Evolutionary conservation across 2,888 invertebrate genomes (phyloP), one percentile per base, ranked within the genome.

Genomic region (Beris morrisii): DNA sequence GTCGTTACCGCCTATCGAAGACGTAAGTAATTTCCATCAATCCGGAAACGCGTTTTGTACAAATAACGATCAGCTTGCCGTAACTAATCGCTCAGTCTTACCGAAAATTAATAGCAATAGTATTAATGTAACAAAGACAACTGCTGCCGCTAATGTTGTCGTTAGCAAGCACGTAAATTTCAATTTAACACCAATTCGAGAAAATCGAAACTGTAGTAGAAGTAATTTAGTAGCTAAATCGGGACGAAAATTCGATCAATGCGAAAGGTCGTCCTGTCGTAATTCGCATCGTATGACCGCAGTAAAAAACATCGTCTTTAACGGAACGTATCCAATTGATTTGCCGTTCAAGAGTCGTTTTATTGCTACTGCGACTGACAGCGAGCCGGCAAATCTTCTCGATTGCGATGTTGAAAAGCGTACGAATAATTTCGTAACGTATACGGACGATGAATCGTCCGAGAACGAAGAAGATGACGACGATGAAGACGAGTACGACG

Each of bases 301-400:
- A 9, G n/a, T 65, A 6, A 77, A 77, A 68, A 74, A 75, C 58
- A 84, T 93, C 55, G 85, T 92, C 69, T 93, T 92, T 78, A 91
- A 92, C 73, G 93, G 93, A 63, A 94, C 93, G 4, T 94, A 86
- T 83, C 93, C 93, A 4, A 93, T 94, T 71, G 93, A 93, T 77
- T 85, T 85, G 74, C 92, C 92, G 32, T 69, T 79, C 11, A 77
- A 79, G 43, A 74, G 69, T 67, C 67, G 70, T 12, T 70, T 69
- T 46, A 46, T 50, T 22, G 31, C 44, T 32, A 22, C 22, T 22
- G 32, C 30, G 28, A 43, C 31, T 5, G 15, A 46, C n/a, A 9
- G 5, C 3, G 15, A 1, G 3, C 7, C 2, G 22, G 12, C 22
- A 5, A 22, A n/a, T 32, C 72, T 65, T 38, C 67, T 64, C 61